A percentile compares a stretch with the other conserved stretches of the same genome.
Evolutionary conservation across 2,888 invertebrate genomes (phyloP).

Genomic region (Shargacucullia verbasci): DNA sequence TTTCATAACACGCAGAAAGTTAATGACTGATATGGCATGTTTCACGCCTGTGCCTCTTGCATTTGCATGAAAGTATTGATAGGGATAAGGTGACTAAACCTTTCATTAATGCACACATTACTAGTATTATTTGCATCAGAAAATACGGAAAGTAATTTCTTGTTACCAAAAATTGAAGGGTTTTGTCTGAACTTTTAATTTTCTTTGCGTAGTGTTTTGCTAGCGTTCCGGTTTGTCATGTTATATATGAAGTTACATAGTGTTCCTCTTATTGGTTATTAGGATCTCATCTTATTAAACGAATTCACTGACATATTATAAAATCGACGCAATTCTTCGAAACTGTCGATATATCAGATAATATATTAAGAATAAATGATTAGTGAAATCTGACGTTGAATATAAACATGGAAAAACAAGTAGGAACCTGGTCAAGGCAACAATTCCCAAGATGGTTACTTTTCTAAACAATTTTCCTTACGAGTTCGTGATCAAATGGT

Average conservation of each 20-base stretch:
- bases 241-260: too few relatives aligned
- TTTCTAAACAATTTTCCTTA: slow-evolving; percentile 53
- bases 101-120: slow-evolving; percentile 7
- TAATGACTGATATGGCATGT: slow-evolving; percentile 2
- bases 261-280: too few relatives aligned
- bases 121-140: too few relatives aligned
- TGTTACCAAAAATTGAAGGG: too few relatives aligned
- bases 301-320: too few relatives aligned
- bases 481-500: slow-evolving; percentile 19
- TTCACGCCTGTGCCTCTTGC: not conserved
- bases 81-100: slow-evolving; percentile 29
- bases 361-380: slow-evolving; percentile 16
- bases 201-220: too few relatives aligned
- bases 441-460: slow-evolving; percentile 46
- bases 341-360: slow-evolving; percentile 12
- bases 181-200: too few relatives aligned
- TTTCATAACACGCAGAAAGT: slow-evolving; percentile 7
- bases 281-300: too few relatives aligned
- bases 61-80: slow-evolving; percentile 25
- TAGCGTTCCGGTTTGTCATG: too few relatives aligned
- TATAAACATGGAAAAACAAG: slow-evolving; percentile 41
- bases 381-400: slow-evolving; percentile 49
- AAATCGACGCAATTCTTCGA: not conserved
- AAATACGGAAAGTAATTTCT: too few relatives aligned
- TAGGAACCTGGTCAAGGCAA: slow-evolving; percentile 36